phyloP scores from a whole-genome alignment of 2,113 vertebrate genomes.

The Hemiscyllium ocellatum region DNA sequence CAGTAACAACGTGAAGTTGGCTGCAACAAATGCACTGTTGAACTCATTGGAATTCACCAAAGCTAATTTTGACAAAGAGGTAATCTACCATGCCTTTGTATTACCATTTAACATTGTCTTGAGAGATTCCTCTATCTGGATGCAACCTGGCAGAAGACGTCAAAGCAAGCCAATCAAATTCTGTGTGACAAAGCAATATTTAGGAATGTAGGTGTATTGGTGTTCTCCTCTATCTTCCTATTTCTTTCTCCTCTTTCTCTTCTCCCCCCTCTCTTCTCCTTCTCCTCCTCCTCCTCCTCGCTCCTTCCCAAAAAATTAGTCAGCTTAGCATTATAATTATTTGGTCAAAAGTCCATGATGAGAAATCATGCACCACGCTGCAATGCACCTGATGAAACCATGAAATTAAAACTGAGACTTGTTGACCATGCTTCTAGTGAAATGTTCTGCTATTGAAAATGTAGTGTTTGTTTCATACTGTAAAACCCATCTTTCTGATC shows the following conservation, averaged over 20 bases:
- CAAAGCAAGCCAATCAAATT: background rate
- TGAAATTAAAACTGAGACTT: conserved; percentile 40
- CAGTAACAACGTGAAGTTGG: conserved; percentile 95
- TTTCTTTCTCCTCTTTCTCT: no score
- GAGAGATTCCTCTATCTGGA: no score
- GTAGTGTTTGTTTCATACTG: background rate
- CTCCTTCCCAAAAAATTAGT: background rate
- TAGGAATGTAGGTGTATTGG: background rate
- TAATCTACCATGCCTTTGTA: conserved; percentile 43
- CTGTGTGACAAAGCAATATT: no score
- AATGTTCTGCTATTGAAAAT: background rate
- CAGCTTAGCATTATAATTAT: background rate
- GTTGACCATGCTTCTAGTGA: conserved; percentile 29
- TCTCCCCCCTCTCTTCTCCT: no score
- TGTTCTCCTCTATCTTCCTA: background rate
- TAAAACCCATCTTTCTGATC: background rate
- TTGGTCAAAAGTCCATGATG: conserved; percentile 45
- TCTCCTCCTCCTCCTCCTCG: no score
- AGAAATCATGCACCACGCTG: conserved; percentile 52
- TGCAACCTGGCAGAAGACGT: background rate
- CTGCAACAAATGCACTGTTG: conserved; percentile 93
- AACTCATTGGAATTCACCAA: conserved; percentile 99
- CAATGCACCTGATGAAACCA: conserved; percentile 44
- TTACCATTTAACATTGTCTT: no score
- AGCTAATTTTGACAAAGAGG: conserved; percentile 98